These are phyloP conservation scores for Montipora capricornis DNA, from an alignment of 64 coral and sea anemone species.

Conservation along the genomic window DNA sequence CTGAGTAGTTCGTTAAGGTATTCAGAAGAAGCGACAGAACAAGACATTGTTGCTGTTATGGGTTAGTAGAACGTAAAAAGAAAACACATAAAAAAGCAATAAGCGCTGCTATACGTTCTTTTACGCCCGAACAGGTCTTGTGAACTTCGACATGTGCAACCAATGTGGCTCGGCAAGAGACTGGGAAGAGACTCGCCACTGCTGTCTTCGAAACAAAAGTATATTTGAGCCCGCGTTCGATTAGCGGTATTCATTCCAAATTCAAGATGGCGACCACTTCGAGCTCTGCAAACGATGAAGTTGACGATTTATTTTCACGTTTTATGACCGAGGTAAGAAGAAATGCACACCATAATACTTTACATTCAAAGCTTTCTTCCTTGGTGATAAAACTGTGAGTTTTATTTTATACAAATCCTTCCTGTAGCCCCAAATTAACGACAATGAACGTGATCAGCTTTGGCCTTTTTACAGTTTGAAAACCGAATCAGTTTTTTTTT, in stretches of 20 bases:
- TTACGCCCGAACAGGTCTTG: slow-evolving; percentile 46
- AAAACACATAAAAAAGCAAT: slow-evolving; percentile 78
- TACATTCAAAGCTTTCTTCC: not conserved
- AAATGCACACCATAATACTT: not conserved
- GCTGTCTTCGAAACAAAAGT: too few relatives aligned
- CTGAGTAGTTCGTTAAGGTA: slow-evolving; percentile 92
- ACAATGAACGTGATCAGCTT: too few relatives aligned
- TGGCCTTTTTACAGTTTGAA: too few relatives aligned
- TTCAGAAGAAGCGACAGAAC: slow-evolving; percentile 74
- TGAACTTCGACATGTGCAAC: slow-evolving; percentile 71
- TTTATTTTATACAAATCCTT: not conserved
- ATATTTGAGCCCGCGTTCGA: not conserved
- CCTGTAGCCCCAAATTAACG: too few relatives aligned
- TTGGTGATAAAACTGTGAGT: not conserved
- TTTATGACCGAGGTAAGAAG: slow-evolving; percentile 78
- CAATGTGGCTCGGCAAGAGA: slow-evolving; percentile 26
- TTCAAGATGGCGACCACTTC: slow-evolving; percentile 74
- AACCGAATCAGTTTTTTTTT: too few relatives aligned
- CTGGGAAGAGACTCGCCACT: slow-evolving; percentile 5
- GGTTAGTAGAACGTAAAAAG: slow-evolving; percentile 85
- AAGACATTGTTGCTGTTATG: slow-evolving; percentile 83
- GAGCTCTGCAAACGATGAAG: slow-evolving; percentile 33
- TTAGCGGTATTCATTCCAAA: slow-evolving; percentile 12
- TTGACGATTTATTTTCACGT: slow-evolving; percentile 53
- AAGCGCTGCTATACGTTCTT: slow-evolving; percentile 24